These are phyloP conservation scores for Dexiosoma caninum DNA, from an alignment of 2,888 invertebrate species.

Conservation along the genomic window DNA sequence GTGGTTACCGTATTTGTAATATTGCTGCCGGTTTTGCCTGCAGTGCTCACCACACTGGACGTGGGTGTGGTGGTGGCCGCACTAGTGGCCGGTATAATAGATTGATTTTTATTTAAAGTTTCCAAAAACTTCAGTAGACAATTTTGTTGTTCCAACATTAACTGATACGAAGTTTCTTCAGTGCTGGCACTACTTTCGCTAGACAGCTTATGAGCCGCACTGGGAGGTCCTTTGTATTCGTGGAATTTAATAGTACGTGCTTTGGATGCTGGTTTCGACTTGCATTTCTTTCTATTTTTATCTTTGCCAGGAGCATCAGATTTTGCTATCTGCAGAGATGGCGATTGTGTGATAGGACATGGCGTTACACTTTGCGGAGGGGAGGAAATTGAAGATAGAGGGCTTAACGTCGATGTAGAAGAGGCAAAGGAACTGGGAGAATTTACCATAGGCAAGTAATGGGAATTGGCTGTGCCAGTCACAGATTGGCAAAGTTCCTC, in stretches of 20 bases:
- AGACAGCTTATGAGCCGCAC: constrained; percentile 84
- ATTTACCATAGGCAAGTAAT: constrained; percentile 79
- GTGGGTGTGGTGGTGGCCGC: constrained; percentile 51
- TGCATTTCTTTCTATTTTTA: constrained; percentile 89
- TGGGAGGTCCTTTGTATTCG: constrained; percentile 96
- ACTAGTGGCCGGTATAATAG: constrained; percentile 82
- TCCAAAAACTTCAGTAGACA: constrained; percentile 94
- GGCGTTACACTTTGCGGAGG: constrained; percentile 80
- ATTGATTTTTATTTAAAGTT: constrained; percentile 87
- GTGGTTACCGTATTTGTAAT: constrained; percentile 70
- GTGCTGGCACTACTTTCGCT: constrained; percentile 77
- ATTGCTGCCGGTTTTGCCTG: constrained; percentile 59
- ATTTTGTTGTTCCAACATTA: constrained; percentile 92
- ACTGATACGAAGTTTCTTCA: constrained; percentile 91
- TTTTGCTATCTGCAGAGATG: constrained; percentile 78
- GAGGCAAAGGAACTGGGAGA: constrained; percentile 80
- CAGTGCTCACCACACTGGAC: constrained; percentile 30
- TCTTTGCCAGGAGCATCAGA: constrained; percentile 84
- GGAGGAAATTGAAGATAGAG: constrained; percentile 83
- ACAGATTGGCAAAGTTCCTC: constrained; percentile 82
- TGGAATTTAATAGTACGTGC: constrained; percentile 96
- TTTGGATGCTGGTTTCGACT: constrained; percentile 88
- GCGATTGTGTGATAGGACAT: constrained; percentile 79
- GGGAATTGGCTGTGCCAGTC: constrained; percentile 74
- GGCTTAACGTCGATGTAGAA: constrained; percentile 83